Evolutionary conservation across 2,113 vertebrate species (phyloP).

Genomic region (Pandion haliaetus): DNA sequence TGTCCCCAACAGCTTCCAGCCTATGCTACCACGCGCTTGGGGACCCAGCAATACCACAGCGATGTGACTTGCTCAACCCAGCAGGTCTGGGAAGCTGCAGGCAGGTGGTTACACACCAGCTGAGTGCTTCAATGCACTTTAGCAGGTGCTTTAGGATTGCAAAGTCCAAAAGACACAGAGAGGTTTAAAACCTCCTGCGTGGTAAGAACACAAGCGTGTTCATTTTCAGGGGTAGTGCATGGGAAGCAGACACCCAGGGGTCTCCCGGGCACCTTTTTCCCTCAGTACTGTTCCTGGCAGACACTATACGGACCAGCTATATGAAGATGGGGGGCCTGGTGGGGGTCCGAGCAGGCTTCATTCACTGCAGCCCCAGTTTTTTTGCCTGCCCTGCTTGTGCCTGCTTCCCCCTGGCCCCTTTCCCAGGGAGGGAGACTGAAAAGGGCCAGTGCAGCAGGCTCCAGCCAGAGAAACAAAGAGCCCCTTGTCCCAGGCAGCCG

Average conservation of each 20-base stretch:
- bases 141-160: not conserved
- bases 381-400: slow-evolving; percentile 25
- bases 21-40: accelerated
- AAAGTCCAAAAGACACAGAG: not conserved
- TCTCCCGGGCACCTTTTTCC: not conserved
- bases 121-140: not conserved
- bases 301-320: accelerated
- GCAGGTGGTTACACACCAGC: not conserved
- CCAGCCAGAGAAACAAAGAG: slow-evolving; percentile 55
- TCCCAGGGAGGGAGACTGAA: slow-evolving; percentile 49
- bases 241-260: not conserved
- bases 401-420: slow-evolving; percentile 37
- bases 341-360: not conserved
- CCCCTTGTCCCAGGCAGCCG: slow-evolving; percentile 10
- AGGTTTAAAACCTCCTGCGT: not conserved
- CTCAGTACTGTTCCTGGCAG: not conserved
- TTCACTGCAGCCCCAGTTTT: not conserved
- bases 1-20: not conserved
- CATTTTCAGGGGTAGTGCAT: not conserved
- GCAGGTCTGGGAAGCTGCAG: accelerated
- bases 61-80: accelerated
- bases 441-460: slow-evolving; percentile 37
- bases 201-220: not conserved
- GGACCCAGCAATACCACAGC: not conserved
- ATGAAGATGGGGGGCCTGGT: not conserved